phyloP scores from a whole-genome alignment of 1,140 invertebrate species.

The Apis dorsata region DNA sequence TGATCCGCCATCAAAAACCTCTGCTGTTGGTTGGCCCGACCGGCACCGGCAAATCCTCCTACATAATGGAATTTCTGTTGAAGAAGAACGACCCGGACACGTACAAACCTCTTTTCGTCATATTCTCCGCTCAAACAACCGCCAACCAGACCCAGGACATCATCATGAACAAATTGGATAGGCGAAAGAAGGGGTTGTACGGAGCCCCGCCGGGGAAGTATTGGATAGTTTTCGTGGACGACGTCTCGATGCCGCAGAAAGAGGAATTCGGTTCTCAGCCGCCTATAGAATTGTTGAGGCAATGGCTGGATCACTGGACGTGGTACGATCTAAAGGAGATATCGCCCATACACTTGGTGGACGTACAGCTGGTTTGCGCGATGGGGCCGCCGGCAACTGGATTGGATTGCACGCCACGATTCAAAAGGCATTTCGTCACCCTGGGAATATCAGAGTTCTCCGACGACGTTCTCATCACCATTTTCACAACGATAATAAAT shows the following conservation, averaged over 20 bases:
- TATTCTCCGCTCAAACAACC: slow-evolving; percentile 96
- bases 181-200: slow-evolving; percentile 88
- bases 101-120: slow-evolving; percentile 93
- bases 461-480: slow-evolving; percentile 91
- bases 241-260: slow-evolving; percentile 94
- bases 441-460: slow-evolving; percentile 95
- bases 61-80: slow-evolving; percentile 91
- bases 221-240: slow-evolving; percentile 95
- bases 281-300: slow-evolving; percentile 94
- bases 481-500: slow-evolving; percentile 93
- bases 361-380: slow-evolving; percentile 92
- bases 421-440: slow-evolving; percentile 95
- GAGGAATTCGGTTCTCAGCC: slow-evolving; percentile 95
- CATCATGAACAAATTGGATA: slow-evolving; percentile 97
- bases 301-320: slow-evolving; percentile 94
- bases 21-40: slow-evolving; percentile 94
- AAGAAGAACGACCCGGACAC: slow-evolving; percentile 88
- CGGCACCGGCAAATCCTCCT: slow-evolving; percentile 95
- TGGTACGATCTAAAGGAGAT: slow-evolving; percentile 96
- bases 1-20: slow-evolving; percentile 90
- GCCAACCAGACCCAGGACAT: slow-evolving; percentile 98
- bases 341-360: slow-evolving; percentile 90
- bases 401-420: slow-evolving; percentile 91
- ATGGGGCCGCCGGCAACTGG: slow-evolving; percentile 94
- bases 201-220: slow-evolving; percentile 57